Conservation (phyloP, 1,140 invertebrate genomes). For the Heliconius hewitsoni region DNA sequence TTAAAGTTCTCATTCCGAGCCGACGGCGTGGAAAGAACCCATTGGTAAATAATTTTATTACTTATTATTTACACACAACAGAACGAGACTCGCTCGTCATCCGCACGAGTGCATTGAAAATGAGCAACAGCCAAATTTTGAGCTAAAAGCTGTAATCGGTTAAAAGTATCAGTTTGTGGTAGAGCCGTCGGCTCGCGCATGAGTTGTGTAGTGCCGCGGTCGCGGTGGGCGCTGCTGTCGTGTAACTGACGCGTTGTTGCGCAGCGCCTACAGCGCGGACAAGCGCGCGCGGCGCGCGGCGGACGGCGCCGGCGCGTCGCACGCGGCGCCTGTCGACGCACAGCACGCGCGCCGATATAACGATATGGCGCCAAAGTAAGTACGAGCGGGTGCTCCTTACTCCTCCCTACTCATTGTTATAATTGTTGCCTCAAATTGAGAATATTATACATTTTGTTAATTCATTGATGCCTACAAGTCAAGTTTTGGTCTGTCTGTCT, state of each 20-base stretch:
- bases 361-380: conserved; percentile 91
- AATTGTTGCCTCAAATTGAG: no score
- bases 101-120: neutral
- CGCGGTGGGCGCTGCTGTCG: no score
- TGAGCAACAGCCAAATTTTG: neutral
- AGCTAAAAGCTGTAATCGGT: neutral
- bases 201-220: neutral
- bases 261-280: conserved; percentile 72
- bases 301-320: conserved; percentile 40
- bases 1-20: conserved; percentile 32
- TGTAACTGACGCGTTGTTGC: conserved; percentile 14
- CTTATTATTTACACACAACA: neutral
- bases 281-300: conserved; percentile 50
- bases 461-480: no score
- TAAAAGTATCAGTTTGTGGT: neutral
- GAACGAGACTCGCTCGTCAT: neutral
- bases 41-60: conserved; percentile 29
- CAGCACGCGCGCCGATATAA: conserved; percentile 84
- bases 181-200: conserved; percentile 13
- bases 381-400: no score
- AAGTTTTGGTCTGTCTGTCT: neutral
- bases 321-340: conserved; percentile 72
- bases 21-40: conserved; percentile 24
- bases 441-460: no score
- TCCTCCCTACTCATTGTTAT: no score